Base-by-base conservation (phyloP, 2,797 vertebrate species). In the Eulemur mongoz region DNA sequence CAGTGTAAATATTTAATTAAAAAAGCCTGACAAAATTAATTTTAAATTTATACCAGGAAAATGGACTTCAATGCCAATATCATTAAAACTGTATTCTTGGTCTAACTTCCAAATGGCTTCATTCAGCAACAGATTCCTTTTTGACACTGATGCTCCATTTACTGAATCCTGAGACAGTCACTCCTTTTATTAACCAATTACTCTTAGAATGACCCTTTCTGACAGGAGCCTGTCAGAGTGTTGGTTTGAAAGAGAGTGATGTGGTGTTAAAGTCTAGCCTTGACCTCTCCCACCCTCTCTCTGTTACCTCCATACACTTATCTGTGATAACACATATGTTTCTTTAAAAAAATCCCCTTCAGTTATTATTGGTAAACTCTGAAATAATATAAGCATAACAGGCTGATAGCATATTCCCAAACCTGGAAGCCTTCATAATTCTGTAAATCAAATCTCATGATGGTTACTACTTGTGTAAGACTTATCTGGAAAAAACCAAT, bases 221-320 rank as follows among this genome's bases (percentile, higher is more conserved):
- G 99, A 99, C 99, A 99, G 98, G 98, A 99, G 95, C 38, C 48
- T 99, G 99, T 99, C 99, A 99, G 97, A 98, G 97, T 98, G 98
- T 98, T 98, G 98, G 98, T 97, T 97, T 98, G 98, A 97, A 98
- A 98, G 98, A 99, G 99, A 99, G 98, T 99, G 99, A 99, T 99
- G 99, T 99, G 99, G 99, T 99, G 99, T 98, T 99, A 99, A 99
- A 98, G 98, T 98, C 98, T 98, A 98, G 98, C 98, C 98, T 99
- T 99, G 99, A 99, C 98, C 98, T 99, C 98, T 99, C 99, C 98
- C 98, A 99, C 98, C 98, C 98, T 98, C 98, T 98, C 96, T 97
- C 97, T 98, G 98, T 98, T 98, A 98, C 97, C 89, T 97, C 96
- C 70, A 50, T 91, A 96, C 52, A 97, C 95, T 98, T 98, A 98